phyloP scores from a whole-genome alignment of 2,113 vertebrate species.

The Calidris pygmaea region DNA sequence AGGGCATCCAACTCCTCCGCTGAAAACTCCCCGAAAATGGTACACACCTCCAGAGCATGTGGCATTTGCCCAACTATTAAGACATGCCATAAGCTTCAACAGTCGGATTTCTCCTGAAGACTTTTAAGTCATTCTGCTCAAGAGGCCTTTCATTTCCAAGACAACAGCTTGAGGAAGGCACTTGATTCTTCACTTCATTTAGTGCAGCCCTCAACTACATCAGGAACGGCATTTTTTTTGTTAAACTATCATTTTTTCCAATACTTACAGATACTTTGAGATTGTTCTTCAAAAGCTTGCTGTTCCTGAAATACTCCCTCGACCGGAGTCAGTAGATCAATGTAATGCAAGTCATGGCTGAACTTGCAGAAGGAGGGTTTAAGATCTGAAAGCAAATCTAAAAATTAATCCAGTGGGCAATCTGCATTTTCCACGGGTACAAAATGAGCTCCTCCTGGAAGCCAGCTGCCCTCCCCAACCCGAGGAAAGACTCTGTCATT shows the following conservation, averaged over 20 bases:
- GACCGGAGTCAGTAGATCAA: background rate
- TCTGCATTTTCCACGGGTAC: background rate
- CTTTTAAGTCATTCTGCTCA: background rate
- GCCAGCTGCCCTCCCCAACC: background rate
- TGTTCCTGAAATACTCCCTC: background rate
- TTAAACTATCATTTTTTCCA: background rate
- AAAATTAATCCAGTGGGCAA: background rate
- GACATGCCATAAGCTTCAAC: background rate
- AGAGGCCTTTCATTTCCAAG: background rate
- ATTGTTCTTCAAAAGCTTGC: background rate
- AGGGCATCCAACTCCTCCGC: background rate
- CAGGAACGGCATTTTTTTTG: background rate
- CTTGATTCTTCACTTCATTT: background rate
- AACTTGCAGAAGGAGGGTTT: background rate
- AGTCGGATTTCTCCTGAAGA: background rate
- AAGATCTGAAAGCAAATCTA: background rate
- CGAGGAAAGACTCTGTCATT: background rate
- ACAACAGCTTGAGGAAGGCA: background rate
- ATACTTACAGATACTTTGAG: background rate
- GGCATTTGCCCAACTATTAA: background rate
- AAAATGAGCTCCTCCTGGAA: background rate
- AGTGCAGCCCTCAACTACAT: background rate
- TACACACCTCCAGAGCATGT: rapidly evolving
- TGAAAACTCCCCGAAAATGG: background rate
- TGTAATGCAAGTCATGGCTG: background rate